phyloP scores from a whole-genome alignment of 2,797 vertebrate species.

The Cryptoblepharus egeriae region DNA sequence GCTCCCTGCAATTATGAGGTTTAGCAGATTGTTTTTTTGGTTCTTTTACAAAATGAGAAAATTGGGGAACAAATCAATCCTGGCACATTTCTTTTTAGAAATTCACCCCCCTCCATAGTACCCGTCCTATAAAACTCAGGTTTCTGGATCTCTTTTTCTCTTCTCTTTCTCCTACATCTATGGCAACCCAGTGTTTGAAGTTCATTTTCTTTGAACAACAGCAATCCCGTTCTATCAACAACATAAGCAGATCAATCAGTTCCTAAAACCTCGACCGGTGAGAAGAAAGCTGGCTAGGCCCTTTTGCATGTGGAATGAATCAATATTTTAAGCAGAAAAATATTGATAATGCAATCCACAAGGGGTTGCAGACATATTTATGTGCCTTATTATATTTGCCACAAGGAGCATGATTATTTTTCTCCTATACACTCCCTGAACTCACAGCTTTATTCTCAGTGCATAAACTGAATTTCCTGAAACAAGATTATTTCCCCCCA shows the following conservation, averaged over 20 bases:
- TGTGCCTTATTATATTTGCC: slow-evolving; percentile 23
- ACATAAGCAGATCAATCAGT: slow-evolving; percentile 46
- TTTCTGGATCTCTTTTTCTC: neutral
- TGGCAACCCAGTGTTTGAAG: neutral
- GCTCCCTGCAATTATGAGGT: neutral
- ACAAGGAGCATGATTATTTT: neutral
- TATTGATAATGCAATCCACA: slow-evolving; percentile 44
- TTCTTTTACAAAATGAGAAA: neutral
- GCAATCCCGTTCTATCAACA: slow-evolving; percentile 56
- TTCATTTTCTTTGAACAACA: slow-evolving; percentile 48
- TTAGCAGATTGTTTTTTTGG: neutral
- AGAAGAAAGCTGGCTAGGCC: slow-evolving; percentile 53
- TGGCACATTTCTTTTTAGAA: neutral
- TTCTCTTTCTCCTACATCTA: neutral
- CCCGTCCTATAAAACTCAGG: neutral
- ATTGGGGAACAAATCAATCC: neutral
- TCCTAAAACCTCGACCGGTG: slow-evolving; percentile 49
- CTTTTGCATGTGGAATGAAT: slow-evolving; percentile 54
- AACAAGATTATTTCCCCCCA: neutral
- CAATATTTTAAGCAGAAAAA: slow-evolving; percentile 50
- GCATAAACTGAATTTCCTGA: neutral
- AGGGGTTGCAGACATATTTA: slow-evolving; percentile 43
- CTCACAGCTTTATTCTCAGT: neutral
- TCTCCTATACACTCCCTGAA: neutral
- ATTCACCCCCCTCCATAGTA: neutral